phyloP scores from a whole-genome alignment of 2,113 vertebrate species.

The Megalops atlanticus region DNA sequence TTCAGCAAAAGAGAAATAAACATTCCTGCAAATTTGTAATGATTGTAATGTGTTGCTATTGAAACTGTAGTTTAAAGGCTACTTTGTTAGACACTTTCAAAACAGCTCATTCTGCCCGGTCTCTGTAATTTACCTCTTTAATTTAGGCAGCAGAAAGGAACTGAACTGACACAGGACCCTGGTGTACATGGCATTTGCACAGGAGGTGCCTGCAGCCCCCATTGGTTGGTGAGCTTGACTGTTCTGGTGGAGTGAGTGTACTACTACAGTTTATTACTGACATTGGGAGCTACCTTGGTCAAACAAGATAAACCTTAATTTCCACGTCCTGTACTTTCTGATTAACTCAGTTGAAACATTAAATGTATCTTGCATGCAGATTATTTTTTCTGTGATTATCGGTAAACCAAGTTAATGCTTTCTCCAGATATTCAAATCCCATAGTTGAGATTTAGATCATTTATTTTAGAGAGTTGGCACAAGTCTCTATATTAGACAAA shows the following conservation, averaged over 20 bases:
- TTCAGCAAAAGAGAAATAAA: slow-evolving; percentile 29
- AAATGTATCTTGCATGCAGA: too few relatives aligned
- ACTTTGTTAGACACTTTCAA: not conserved
- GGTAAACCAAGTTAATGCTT: too few relatives aligned
- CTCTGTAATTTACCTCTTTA: not conserved
- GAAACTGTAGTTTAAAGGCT: not conserved
- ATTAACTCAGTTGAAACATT: not conserved
- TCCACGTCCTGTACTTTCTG: slow-evolving; percentile 1
- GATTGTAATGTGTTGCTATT: not conserved
- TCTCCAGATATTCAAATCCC: not conserved
- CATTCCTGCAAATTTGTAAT: not conserved
- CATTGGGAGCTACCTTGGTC: too few relatives aligned
- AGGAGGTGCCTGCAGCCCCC: too few relatives aligned
- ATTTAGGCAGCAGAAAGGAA: too few relatives aligned
- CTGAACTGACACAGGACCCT: too few relatives aligned
- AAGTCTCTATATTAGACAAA: not conserved
- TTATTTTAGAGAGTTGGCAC: not conserved
- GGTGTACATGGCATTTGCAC: too few relatives aligned
- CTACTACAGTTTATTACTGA: too few relatives aligned
- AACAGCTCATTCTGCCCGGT: not conserved
- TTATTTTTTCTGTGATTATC: too few relatives aligned
- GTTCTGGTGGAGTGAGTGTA: not conserved
- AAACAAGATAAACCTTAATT: too few relatives aligned
- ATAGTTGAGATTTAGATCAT: not conserved
- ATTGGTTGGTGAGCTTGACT: too few relatives aligned